Percentiles rank a stretch among this genome's conserved stretches.
phyloP scores from a whole-genome alignment of 2,888 invertebrate genomes.

The Callosobruchus maculatus region DNA sequence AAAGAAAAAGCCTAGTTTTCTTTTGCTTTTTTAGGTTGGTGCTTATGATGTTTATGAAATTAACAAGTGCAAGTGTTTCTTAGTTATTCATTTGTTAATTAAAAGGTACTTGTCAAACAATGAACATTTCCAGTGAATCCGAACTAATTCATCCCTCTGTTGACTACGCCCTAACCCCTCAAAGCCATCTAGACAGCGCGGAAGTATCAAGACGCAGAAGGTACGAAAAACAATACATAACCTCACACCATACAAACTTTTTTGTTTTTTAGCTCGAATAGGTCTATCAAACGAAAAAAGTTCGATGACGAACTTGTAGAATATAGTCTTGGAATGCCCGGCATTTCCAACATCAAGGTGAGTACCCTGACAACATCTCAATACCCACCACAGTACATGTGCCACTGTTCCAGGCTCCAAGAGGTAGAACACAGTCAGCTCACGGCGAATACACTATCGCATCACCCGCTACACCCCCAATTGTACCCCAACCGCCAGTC shows the following conservation, averaged over 20 bases:
- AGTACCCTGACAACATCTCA: slow-evolving; percentile 1
- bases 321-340: slow-evolving; percentile 72
- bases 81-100: neutral
- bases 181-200: slow-evolving; percentile 36
- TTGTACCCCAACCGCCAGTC: slow-evolving; percentile 41
- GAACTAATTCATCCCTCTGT: slow-evolving; percentile 32
- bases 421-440: slow-evolving; percentile 48
- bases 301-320: slow-evolving; percentile 98
- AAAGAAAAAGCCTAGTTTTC: neutral
- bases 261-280: slow-evolving; percentile 66
- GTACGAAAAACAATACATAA: slow-evolving; percentile 21
- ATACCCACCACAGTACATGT: neutral
- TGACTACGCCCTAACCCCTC: slow-evolving; percentile 28
- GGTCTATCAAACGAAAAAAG: slow-evolving; percentile 91
- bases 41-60: neutral
- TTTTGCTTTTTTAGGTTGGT: neutral
- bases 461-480: slow-evolving; percentile 34
- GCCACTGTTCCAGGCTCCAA: slow-evolving; percentile 36
- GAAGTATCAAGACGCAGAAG: slow-evolving; percentile 44
- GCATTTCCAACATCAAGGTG: slow-evolving; percentile 46
- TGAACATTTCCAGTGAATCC: slow-evolving; percentile 33
- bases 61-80: neutral
- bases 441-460: slow-evolving; percentile 42
- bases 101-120: slow-evolving; percentile 10
- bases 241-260: slow-evolving; percentile 7